Evolutionary conservation across 2,113 vertebrate genomes (phyloP).

Genomic region (Peromyscus californicus): DNA sequence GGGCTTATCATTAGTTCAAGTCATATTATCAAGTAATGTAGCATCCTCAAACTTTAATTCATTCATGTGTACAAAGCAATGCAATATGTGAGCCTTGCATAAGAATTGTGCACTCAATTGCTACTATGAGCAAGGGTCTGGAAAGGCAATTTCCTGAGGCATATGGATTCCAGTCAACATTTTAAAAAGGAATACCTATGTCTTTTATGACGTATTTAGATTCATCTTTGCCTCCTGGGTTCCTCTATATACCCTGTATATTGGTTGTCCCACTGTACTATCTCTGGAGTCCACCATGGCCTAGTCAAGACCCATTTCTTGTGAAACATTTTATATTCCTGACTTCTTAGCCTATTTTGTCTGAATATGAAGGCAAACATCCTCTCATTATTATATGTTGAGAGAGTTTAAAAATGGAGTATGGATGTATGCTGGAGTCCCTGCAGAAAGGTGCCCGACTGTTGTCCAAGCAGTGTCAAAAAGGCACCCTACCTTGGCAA

Average conservation of each 20-base stretch:
- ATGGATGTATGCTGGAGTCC: background rate
- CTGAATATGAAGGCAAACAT: background rate
- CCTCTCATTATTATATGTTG: background rate
- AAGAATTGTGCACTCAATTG: background rate
- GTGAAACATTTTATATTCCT: background rate
- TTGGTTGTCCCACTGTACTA: background rate
- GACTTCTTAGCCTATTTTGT: background rate
- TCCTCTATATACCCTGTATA: background rate
- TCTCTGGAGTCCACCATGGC: background rate
- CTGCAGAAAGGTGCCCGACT: background rate
- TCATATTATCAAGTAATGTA: background rate
- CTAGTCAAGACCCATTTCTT: background rate
- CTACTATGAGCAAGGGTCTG: background rate
- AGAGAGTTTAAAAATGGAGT: conserved; percentile 43
- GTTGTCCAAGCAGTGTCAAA: background rate
- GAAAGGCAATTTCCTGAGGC: background rate
- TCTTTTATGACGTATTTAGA: background rate
- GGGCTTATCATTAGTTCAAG: background rate
- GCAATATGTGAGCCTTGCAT: background rate
- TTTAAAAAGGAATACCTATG: background rate
- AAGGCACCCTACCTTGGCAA: background rate
- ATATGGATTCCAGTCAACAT: background rate
- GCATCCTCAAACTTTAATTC: background rate
- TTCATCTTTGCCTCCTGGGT: background rate
- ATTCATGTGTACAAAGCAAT: background rate